Evolutionary conservation across 2,888 invertebrate genomes (phyloP).

Genomic region (Mycalesis mineus): DNA sequence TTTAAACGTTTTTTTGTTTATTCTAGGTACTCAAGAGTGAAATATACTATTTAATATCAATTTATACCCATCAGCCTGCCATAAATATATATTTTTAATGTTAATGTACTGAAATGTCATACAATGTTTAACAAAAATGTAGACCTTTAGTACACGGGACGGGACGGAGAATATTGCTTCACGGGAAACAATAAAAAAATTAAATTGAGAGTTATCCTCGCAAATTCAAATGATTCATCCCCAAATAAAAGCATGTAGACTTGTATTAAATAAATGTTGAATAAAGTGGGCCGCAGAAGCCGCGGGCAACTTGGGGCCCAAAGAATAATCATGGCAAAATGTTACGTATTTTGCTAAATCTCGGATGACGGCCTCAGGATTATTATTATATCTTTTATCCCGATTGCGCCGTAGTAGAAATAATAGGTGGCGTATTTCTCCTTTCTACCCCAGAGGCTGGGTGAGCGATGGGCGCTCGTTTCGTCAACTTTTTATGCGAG

Average conservation of each 20-base stretch:
- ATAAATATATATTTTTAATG: no score
- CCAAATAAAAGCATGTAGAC: constrained; percentile 15
- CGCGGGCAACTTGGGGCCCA: constrained; percentile 6
- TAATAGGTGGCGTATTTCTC: constrained; percentile 52
- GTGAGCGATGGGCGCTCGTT: constrained; percentile 40
- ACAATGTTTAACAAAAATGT: no score
- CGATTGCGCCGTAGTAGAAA: constrained; percentile 54
- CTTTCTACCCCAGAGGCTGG: constrained; percentile 42
- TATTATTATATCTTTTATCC: constrained; percentile 50
- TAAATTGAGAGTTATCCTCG: no score
- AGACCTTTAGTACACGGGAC: no score
- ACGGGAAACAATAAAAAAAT: no score
- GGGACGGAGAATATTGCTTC: no score
- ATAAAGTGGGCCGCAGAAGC: constrained; percentile 19
- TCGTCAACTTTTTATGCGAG: constrained; percentile 28
- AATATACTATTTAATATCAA: no score
- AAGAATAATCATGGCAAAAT: constrained; percentile 30
- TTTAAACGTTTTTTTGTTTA: no score
- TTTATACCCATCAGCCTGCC: no score
- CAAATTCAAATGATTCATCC: constrained; percentile 9
- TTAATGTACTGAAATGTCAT: no score
- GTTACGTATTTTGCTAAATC: constrained; percentile 44
- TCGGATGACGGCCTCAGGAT: constrained; percentile 39
- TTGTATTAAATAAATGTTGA: constrained; percentile 20
- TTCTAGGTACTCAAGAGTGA: no score